These are phyloP conservation scores for Podarcis lilfordi DNA, from an alignment of 2,797 vertebrate genomes.

Conservation along the genomic window DNA sequence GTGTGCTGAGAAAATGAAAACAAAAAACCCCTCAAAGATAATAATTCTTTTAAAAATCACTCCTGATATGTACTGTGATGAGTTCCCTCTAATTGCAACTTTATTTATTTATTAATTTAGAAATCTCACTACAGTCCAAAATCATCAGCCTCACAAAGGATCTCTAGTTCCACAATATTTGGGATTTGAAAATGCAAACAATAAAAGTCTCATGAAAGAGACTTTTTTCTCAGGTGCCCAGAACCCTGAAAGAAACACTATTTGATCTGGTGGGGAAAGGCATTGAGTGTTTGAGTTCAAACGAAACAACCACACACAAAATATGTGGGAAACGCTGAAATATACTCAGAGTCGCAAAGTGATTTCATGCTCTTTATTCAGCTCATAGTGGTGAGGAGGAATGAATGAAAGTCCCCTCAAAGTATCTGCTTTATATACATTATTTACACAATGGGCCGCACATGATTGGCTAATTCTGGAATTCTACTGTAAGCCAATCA, in stretches of 20 bases:
- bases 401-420: too few relatives aligned
- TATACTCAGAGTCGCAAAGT: too few relatives aligned
- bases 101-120: conserved; percentile 67
- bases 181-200: conserved; percentile 53
- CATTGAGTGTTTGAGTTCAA: background rate
- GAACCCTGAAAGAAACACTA: conserved; percentile 58
- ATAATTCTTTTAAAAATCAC: conserved; percentile 75
- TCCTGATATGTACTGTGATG: conserved; percentile 66
- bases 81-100: conserved; percentile 40
- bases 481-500: too few relatives aligned
- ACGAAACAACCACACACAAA: conserved; percentile 12
- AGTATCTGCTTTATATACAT: too few relatives aligned
- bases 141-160: conserved; percentile 47
- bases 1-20: conserved; percentile 62
- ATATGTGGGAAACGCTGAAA: conserved; percentile 40
- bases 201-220: conserved; percentile 42
- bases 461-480: too few relatives aligned
- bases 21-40: conserved; percentile 55
- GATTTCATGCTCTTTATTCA: too few relatives aligned
- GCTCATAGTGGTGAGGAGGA: too few relatives aligned
- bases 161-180: conserved; percentile 35
- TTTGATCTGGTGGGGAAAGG: conserved; percentile 54
- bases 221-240: conserved; percentile 35
- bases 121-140: conserved; percentile 65
- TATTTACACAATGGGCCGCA: too few relatives aligned